phyloP scores from a whole-genome alignment of 2,797 vertebrate species.

The Pelodytes ibericus region DNA sequence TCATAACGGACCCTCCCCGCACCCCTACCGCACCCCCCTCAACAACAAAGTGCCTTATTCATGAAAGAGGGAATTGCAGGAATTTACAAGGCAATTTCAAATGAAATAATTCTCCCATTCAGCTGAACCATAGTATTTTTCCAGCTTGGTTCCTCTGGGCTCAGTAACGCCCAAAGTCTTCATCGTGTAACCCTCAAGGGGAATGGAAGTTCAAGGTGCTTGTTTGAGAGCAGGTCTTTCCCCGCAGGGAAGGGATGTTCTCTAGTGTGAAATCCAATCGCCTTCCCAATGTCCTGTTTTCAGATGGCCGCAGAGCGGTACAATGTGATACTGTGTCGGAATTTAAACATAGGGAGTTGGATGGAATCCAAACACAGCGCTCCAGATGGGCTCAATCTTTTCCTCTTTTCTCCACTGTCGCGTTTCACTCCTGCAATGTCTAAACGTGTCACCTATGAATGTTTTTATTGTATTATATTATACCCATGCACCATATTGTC shows the following conservation, averaged over 20 bases:
- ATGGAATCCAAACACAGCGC: neutral
- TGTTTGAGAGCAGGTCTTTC: neutral
- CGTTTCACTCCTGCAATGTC: neutral
- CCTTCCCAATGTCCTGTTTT: neutral
- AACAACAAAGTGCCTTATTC: slow-evolving; percentile 7
- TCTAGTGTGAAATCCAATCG: neutral
- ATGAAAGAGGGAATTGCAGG: too few species aligned
- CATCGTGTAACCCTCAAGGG: too few species aligned
- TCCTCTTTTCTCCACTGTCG: neutral
- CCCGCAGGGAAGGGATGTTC: neutral
- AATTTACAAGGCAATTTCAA: too few species aligned
- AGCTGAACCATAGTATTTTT: too few species aligned
- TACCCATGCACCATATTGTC: too few species aligned
- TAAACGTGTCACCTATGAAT: neutral
- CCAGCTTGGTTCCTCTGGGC: too few species aligned
- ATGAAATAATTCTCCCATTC: neutral
- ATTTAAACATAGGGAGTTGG: neutral
- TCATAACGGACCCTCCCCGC: neutral
- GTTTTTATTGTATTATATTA: neutral
- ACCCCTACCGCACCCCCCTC: neutral
- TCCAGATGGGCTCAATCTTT: neutral
- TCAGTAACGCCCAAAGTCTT: too few species aligned
- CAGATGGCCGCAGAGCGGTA: neutral
- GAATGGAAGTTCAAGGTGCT: neutral
- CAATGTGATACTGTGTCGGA: neutral